These are phyloP conservation scores for Mugil cephalus DNA, from an alignment of 2,113 vertebrate genomes.

Conservation along the genomic window DNA sequence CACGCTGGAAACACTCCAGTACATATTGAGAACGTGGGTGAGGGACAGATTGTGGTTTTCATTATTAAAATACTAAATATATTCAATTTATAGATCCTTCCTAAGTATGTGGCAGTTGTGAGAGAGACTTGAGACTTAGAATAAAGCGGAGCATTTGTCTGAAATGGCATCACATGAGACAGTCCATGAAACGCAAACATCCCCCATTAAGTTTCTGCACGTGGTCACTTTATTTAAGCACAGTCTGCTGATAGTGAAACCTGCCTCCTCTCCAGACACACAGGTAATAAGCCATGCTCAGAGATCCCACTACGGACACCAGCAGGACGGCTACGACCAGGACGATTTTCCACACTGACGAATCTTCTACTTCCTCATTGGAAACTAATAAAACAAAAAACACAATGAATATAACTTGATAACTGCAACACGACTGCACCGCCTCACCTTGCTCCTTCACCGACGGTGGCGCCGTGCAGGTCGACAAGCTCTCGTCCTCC, in stretches of 20 bases:
- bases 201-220: not conserved
- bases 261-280: conserved; percentile 83
- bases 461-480: not conserved
- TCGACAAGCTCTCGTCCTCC: not conserved
- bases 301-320: conserved; percentile 45
- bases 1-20: too few species aligned
- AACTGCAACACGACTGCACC: too few species aligned
- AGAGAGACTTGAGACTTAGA: too few species aligned
- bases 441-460: conserved; percentile 48
- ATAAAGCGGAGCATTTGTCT: too few species aligned
- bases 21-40: too few species aligned
- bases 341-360: conserved; percentile 49
- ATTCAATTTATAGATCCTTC: too few species aligned
- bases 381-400: not conserved
- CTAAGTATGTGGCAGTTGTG: too few species aligned
- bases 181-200: not conserved
- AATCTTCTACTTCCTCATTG: not conserved
- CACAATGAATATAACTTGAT: too few species aligned
- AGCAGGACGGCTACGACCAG: conserved; percentile 59
- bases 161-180: too few species aligned
- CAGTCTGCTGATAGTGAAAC: conserved; percentile 65
- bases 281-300: conserved; percentile 77
- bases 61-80: too few species aligned
- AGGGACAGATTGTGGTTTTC: too few species aligned
- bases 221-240: conserved; percentile 47